A percentile compares a stretch with the other conserved stretches of the same genome.
These are phyloP conservation scores for Pseudococcus longispinus DNA, from an alignment of 2,888 invertebrate genomes.

Conservation along the genomic window DNA sequence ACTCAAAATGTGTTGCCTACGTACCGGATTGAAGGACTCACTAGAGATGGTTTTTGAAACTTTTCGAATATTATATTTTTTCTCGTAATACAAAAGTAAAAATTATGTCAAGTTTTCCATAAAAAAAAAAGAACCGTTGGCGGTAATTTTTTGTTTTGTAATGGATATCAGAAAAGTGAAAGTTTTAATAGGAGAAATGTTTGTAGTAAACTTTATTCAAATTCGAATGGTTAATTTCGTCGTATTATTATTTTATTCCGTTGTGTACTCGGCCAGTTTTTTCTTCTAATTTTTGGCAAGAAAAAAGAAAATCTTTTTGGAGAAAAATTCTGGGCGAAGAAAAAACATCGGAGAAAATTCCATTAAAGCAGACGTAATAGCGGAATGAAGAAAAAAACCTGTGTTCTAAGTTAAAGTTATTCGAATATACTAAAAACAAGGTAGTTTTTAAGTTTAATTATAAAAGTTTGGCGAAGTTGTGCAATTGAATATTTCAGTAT, in stretches of 20 bases:
- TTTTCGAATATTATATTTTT: too few species aligned
- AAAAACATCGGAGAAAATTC: neutral
- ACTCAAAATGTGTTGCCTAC: too few species aligned
- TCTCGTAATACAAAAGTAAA: too few species aligned
- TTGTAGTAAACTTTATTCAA: constrained; percentile 28
- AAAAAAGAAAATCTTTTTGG: neutral
- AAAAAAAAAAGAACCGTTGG: neutral
- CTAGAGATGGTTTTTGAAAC: too few species aligned
- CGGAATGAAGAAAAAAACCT: neutral
- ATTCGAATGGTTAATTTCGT: constrained; percentile 31
- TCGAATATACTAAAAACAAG: constrained; percentile 15
- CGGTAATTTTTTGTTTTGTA: neutral
- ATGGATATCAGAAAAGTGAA: constrained; percentile 7
- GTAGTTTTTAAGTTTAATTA: constrained; percentile 35
- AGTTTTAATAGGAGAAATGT: constrained; percentile 13
- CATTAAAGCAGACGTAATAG: neutral
- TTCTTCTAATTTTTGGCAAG: neutral
- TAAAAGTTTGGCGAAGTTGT: constrained; percentile 40
- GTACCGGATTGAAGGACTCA: too few species aligned
- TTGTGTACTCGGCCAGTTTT: neutral
- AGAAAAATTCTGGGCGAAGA: neutral
- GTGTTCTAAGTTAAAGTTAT: constrained; percentile 20
- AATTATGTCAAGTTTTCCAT: too few species aligned
- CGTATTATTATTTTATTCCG: constrained; percentile 20
- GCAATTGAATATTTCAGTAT: constrained; percentile 36